Conservation (phyloP, 2,888 invertebrate species). For the Drosophila limbata region DNA sequence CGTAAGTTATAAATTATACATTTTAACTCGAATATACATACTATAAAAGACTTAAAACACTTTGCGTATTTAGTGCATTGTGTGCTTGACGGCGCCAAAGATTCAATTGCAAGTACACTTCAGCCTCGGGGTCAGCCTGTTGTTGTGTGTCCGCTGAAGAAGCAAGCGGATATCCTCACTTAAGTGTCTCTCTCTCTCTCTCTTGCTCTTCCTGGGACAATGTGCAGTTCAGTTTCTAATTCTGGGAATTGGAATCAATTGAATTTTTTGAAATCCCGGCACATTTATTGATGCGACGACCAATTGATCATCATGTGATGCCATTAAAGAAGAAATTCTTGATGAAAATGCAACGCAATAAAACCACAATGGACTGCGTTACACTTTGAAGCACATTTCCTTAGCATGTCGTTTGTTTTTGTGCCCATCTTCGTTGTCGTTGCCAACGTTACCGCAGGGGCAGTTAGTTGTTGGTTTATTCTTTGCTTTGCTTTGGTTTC, state of each 20-base stretch:
- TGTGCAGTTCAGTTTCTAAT: constrained; percentile 76
- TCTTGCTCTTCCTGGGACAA: constrained; percentile 11
- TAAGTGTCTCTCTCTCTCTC: constrained; percentile 37
- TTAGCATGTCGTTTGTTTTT: constrained; percentile 46
- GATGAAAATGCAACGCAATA: constrained; percentile 11
- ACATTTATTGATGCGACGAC: constrained; percentile 32
- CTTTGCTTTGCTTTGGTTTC: constrained; percentile 28
- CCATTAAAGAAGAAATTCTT: constrained; percentile 8
- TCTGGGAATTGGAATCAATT: constrained; percentile 75
- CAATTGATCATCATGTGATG: constrained; percentile 62
- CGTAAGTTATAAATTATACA: constrained; percentile 58
- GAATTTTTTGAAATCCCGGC: constrained; percentile 36
- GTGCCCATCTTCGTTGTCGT: constrained; percentile 48
- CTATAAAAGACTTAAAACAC: constrained; percentile 16
- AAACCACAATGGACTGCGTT: constrained; percentile 19
- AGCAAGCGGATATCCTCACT: constrained; percentile 68
- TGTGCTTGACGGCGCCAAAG: constrained; percentile 50
- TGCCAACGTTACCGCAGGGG: constrained; percentile 55
- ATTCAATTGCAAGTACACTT: constrained; percentile 44
- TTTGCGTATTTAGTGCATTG: constrained; percentile 1
- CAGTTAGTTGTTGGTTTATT: constrained; percentile 7
- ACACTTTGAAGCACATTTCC: background rate
- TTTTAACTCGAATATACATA: constrained; percentile 16
- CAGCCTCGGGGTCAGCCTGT: constrained; percentile 49
- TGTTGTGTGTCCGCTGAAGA: constrained; percentile 19